phyloP scores from a whole-genome alignment of 2,888 invertebrate genomes.

The Eurytoma californica region DNA sequence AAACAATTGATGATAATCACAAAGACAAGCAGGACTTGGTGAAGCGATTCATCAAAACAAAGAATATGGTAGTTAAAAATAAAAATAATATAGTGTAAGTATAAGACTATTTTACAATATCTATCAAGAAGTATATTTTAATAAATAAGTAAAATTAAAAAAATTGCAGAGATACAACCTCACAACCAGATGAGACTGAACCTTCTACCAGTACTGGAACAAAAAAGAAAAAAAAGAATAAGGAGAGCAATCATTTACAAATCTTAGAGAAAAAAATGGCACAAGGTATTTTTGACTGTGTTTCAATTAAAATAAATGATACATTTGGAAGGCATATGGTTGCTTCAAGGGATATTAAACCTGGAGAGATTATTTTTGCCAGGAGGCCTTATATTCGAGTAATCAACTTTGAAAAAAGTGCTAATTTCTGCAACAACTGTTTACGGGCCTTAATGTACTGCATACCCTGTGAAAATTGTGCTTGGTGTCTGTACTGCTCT shows the following conservation, averaged over 20 bases:
- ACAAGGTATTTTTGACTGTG: slow-evolving; percentile 17
- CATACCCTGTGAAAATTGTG: slow-evolving; percentile 81
- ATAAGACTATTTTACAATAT: not conserved
- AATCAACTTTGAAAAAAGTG: slow-evolving; percentile 76
- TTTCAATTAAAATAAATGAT: slow-evolving; percentile 78
- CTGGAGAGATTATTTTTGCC: slow-evolving; percentile 85
- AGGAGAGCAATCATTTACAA: slow-evolving; percentile 16
- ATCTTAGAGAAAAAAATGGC: slow-evolving; percentile 27
- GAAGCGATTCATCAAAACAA: not conserved
- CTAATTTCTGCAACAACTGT: slow-evolving; percentile 83
- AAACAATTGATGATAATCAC: slow-evolving; percentile 26
- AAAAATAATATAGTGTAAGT: not conserved
- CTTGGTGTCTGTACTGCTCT: slow-evolving; percentile 82
- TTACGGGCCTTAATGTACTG: slow-evolving; percentile 78
- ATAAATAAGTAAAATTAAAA: not conserved
- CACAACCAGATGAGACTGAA: not conserved
- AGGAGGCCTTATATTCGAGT: slow-evolving; percentile 85
- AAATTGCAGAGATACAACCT: no score
- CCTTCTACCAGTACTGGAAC: not conserved
- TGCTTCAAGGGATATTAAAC: slow-evolving; percentile 81
- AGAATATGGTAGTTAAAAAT: slow-evolving; percentile 7
- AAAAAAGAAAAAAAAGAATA: slow-evolving; percentile 12
- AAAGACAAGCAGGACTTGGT: slow-evolving; percentile 3
- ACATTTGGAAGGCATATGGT: slow-evolving; percentile 83
- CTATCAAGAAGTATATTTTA: not conserved